A percentile compares a stretch with the other conserved stretches of the same genome.
Conservation (phyloP, 2,113 vertebrate species). For the Bubo scandiacus region DNA sequence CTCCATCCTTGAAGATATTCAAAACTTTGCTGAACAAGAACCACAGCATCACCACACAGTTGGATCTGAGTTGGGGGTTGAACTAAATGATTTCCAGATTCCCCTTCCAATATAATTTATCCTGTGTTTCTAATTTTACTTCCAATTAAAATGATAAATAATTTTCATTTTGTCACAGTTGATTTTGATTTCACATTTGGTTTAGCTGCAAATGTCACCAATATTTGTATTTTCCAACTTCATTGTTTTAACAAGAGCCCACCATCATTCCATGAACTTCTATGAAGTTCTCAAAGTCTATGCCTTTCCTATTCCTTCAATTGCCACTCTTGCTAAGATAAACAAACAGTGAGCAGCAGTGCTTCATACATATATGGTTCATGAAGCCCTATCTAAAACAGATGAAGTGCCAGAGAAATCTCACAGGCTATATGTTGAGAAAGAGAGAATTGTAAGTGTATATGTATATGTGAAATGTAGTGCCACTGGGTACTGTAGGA, state of each 20-base stretch:
- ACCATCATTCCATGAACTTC: neutral
- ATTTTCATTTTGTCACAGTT: neutral
- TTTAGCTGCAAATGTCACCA: neutral
- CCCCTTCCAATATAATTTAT: neutral
- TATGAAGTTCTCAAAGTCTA: neutral
- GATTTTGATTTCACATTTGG: neutral
- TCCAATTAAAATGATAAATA: neutral
- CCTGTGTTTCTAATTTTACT: neutral
- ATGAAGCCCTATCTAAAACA: neutral
- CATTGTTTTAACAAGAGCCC: neutral
- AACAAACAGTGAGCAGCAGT: neutral
- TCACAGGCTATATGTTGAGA: neutral
- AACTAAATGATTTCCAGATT: neutral
- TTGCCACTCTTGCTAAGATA: neutral
- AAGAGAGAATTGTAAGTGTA: neutral
- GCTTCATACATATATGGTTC: neutral
- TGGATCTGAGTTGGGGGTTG: neutral
- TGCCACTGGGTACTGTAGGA: rapidly evolving
- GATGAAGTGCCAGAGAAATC: neutral
- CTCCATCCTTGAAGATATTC: neutral
- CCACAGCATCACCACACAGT: too few species aligned
- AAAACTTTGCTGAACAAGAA: neutral
- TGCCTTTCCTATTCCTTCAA: neutral
- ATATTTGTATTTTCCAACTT: neutral
- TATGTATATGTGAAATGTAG: neutral